Evolutionary conservation across 2,888 invertebrate genomes (phyloP).

Genomic region (Seira sanloemensis): DNA sequence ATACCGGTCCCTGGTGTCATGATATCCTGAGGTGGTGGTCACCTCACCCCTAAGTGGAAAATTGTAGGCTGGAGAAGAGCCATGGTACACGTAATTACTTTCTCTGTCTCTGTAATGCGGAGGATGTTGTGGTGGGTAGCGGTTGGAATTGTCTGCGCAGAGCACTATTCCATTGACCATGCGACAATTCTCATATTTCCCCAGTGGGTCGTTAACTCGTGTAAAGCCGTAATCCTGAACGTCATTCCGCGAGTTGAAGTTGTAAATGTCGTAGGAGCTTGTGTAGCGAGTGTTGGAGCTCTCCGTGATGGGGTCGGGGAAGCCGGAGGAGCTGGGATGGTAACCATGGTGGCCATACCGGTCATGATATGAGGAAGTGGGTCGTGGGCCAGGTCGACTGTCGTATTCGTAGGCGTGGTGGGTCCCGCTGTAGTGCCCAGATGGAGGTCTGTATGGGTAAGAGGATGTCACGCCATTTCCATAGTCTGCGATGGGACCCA

Average conservation of each 20-base stretch:
- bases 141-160: constrained; percentile 68
- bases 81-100: not conserved
- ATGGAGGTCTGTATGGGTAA: constrained; percentile 23
- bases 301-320: constrained; percentile 50
- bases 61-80: not conserved
- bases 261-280: constrained; percentile 26
- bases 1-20: constrained; percentile 26
- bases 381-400: constrained; percentile 24
- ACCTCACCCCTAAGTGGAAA: constrained; percentile 36
- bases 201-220: constrained; percentile 65
- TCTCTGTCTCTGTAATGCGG: not conserved
- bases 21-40: constrained; percentile 22
- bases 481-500: constrained; percentile 5
- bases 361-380: not conserved
- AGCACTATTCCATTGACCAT: constrained; percentile 66
- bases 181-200: constrained; percentile 68
- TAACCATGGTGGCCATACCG: constrained; percentile 39
- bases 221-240: constrained; percentile 3
- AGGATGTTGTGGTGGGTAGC: not conserved
- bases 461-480: constrained; percentile 25
- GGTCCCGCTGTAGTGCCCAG: constrained; percentile 33
- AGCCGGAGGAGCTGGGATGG: constrained; percentile 48
- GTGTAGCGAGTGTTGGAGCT: constrained; percentile 6
- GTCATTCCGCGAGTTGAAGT: constrained; percentile 39
- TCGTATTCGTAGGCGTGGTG: constrained; percentile 43